Evolutionary conservation across 2,797 vertebrate species (phyloP).

Genomic region (Molossus molossus): DNA sequence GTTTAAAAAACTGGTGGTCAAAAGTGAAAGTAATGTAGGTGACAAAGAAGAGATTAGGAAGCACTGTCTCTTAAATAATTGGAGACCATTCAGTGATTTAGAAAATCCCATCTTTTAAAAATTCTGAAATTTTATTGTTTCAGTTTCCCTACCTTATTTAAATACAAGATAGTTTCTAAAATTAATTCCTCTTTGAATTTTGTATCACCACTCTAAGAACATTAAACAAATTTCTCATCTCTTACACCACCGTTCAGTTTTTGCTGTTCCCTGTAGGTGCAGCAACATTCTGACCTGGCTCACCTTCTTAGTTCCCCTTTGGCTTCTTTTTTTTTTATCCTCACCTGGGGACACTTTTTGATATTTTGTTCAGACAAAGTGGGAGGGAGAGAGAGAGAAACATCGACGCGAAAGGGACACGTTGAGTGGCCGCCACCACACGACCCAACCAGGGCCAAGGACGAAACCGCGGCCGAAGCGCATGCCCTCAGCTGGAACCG

Average conservation of each 20-base stretch:
- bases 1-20: neutral
- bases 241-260: neutral
- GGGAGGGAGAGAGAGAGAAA: too few species aligned
- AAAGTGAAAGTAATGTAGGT: neutral
- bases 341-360: too few species aligned
- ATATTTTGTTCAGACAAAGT: too few species aligned
- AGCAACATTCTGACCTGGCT: neutral
- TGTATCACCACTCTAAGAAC: neutral
- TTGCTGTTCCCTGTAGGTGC: neutral
- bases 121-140: neutral
- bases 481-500: too few species aligned
- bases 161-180: neutral
- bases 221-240: neutral
- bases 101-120: neutral
- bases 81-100: neutral
- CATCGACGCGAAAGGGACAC: too few species aligned
- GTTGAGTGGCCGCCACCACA: too few species aligned
- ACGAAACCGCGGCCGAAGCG: too few species aligned
- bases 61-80: neutral
- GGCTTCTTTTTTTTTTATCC: too few species aligned
- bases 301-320: neutral
- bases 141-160: neutral
- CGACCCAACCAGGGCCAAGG: too few species aligned
- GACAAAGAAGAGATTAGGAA: neutral
- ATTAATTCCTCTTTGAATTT: constrained; percentile 49